Percentiles rank a stretch among this genome's conserved stretches.
phyloP scores from a whole-genome alignment of 2,797 vertebrate genomes.

The Myotis findleyi region DNA sequence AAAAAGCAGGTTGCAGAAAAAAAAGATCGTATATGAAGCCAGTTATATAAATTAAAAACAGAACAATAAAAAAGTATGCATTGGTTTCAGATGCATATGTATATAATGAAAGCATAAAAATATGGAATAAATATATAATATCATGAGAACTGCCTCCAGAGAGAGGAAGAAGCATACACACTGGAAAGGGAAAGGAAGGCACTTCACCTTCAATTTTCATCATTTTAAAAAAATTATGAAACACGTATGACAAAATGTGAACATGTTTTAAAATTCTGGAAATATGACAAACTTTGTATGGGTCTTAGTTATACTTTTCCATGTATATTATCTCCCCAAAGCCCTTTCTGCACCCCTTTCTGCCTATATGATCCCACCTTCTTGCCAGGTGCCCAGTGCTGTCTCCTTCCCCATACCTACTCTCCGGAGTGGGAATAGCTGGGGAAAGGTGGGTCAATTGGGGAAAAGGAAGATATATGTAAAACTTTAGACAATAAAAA shows the following conservation, averaged over 20 bases:
- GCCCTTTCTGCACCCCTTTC: not conserved
- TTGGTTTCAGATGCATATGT: not conserved
- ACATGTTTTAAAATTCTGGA: not conserved
- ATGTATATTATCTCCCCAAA: not conserved
- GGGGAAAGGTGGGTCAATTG: too few species aligned
- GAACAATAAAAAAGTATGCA: not conserved
- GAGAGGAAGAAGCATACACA: not conserved
- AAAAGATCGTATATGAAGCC: not conserved
- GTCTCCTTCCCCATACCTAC: not conserved
- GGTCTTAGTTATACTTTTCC: not conserved
- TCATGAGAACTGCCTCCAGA: not conserved
- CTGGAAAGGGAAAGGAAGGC: not conserved
- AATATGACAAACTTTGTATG: not conserved
- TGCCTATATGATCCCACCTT: not conserved
- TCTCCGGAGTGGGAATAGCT: not conserved
- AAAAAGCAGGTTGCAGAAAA: not conserved
- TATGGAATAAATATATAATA: not conserved
- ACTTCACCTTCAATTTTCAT: not conserved
- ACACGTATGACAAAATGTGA: not conserved
- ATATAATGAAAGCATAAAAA: not conserved
- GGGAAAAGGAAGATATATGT: too few species aligned
- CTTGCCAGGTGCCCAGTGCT: not conserved
- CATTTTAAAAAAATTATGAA: not conserved
- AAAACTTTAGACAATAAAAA: too few species aligned
- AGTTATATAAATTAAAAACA: not conserved